Conservation (phyloP, 2,888 invertebrate species). For the Heteromyza rotundicornis region DNA sequence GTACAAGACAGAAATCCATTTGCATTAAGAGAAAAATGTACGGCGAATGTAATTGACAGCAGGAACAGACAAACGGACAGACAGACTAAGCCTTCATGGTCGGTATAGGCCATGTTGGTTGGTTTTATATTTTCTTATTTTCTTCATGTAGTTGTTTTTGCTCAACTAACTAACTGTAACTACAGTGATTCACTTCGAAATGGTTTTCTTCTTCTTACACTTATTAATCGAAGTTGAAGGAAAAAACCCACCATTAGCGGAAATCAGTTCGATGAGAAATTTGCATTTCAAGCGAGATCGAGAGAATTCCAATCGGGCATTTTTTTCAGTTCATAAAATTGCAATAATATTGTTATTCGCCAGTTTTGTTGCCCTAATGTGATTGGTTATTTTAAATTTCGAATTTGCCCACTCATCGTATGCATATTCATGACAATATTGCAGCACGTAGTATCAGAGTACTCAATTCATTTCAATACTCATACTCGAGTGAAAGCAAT, state of each 20-base stretch:
- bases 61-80: conserved; percentile 7
- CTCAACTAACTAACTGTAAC: neutral
- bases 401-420: too few relatives aligned
- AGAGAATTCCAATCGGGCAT: too few relatives aligned
- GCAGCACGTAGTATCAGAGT: too few relatives aligned
- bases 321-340: too few relatives aligned
- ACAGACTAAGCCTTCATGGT: neutral
- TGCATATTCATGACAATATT: too few relatives aligned
- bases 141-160: neutral
- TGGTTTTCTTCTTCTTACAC: neutral
- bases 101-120: too few relatives aligned
- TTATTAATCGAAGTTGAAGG: neutral
- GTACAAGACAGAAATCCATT: neutral
- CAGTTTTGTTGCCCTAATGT: too few relatives aligned
- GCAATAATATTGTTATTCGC: too few relatives aligned
- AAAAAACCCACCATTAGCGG: neutral
- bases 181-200: neutral
- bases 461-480: too few relatives aligned
- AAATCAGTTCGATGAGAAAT: neutral
- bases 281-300: too few relatives aligned
- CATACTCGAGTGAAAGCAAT: too few relatives aligned
- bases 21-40: conserved; percentile 23
- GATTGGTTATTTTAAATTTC: too few relatives aligned
- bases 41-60: conserved; percentile 16
- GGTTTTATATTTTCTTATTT: neutral